Percentiles rank a stretch among this genome's conserved stretches.
Conservation (phyloP, 2,797 vertebrate genomes). For the Lagothrix lagotricha region DNA sequence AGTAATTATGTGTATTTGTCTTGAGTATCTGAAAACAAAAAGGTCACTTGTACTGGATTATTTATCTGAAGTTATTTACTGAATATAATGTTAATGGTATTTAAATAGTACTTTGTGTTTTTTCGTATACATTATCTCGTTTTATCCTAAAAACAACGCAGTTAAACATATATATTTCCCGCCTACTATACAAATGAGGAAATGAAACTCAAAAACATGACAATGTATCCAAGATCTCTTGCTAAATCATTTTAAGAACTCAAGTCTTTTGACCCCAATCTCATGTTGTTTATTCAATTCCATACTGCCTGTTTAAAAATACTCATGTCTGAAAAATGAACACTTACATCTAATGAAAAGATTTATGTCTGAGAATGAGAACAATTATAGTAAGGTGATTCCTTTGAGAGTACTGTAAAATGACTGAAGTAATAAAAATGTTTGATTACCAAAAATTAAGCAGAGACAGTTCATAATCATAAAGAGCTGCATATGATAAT, state of each 20-base stretch:
- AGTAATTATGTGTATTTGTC: slow-evolving; percentile 34
- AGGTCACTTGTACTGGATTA: background rate
- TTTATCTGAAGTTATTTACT: slow-evolving; percentile 42
- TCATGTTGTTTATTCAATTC: slow-evolving; percentile 2
- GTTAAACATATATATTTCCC: background rate
- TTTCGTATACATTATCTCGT: background rate
- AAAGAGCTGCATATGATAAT: slow-evolving; percentile 41
- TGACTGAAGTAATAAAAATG: slow-evolving; percentile 58
- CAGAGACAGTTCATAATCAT: background rate
- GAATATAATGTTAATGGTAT: background rate
- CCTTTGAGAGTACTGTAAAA: slow-evolving; percentile 29
- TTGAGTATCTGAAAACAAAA: slow-evolving; percentile 35
- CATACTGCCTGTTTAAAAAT: slow-evolving; percentile 27
- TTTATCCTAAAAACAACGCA: background rate
- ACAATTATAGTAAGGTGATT: background rate
- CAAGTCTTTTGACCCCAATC: background rate
- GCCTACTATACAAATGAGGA: background rate
- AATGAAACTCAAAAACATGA: slow-evolving; percentile 5
- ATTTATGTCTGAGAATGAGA: slow-evolving; percentile 14
- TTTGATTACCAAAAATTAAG: slow-evolving; percentile 56
- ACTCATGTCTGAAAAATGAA: background rate
- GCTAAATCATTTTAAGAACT: slow-evolving; percentile 14
- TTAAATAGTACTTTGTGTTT: slow-evolving; percentile 29
- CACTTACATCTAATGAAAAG: background rate
- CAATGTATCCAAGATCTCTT: background rate